These are phyloP conservation scores for Phragmatobia fuliginosa DNA, from an alignment of 2,888 invertebrate species.

Conservation along the genomic window DNA sequence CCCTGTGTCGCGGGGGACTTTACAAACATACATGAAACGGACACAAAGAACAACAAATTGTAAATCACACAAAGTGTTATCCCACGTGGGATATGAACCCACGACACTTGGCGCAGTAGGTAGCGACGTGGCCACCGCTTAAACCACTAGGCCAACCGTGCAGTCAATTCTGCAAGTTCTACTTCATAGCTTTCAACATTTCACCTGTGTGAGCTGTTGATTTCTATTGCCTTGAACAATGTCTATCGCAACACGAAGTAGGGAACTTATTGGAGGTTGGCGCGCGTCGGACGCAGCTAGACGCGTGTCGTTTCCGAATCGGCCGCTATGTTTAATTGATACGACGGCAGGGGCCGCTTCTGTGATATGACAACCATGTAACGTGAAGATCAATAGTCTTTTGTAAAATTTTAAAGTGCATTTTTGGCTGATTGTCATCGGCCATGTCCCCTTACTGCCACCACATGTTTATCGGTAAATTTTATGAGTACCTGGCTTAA, in stretches of 20 bases:
- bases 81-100: too few relatives aligned
- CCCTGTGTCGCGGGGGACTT: too few relatives aligned
- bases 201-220: neutral
- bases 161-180: too few relatives aligned
- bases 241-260: constrained; percentile 32
- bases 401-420: constrained; percentile 5
- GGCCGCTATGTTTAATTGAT: constrained; percentile 53
- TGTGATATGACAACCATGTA: constrained; percentile 31
- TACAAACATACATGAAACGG: too few relatives aligned
- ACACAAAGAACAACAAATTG: too few relatives aligned
- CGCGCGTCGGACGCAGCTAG: constrained; percentile 45
- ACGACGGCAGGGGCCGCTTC: constrained; percentile 26
- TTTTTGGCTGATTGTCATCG: neutral
- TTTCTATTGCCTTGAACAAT: constrained; percentile 4
- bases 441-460: neutral
- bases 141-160: too few relatives aligned
- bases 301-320: constrained; percentile 53
- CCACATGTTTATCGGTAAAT: neutral
- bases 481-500: neutral
- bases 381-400: constrained; percentile 18
- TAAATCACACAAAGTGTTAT: too few relatives aligned
- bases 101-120: too few relatives aligned
- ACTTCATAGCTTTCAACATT: neutral
- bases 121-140: too few relatives aligned
- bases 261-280: constrained; percentile 17